Base-by-base conservation (phyloP, 2,888 invertebrate species). In the Metallyticus violacea region DNA sequence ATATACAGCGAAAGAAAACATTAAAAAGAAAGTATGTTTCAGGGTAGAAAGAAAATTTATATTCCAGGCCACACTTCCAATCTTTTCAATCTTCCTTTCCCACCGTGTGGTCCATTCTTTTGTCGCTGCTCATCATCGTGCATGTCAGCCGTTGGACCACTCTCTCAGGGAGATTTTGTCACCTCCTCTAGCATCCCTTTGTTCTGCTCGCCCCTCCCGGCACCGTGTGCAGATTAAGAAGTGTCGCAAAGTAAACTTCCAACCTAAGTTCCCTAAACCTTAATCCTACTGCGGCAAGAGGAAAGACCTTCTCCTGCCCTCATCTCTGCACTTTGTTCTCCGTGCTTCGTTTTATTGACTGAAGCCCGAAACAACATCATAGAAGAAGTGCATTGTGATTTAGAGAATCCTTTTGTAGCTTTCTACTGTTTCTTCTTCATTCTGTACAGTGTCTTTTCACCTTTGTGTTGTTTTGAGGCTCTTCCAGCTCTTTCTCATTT, bases 201-300 rank as follows among this genome's bases (percentile, higher is more conserved):
- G 40, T 62, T 62, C 40, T 62, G 40, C 40, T 62, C n/a, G 25
- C 25, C 25, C 25, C 30, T 81, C n/a, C 28, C 30, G 25, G 25
- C 78, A 9, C 76, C 76, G 7, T 15, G 76, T 40, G 81, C 81
- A 77, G 83, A 77, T 77, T 83, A 82, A 82, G 82, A 62, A 77
- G 77, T 83, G 83, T 83, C 77, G 83, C 83, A 83, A 83, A 83
- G 83, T 62, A 83, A 83, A 83, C 83, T 83, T 83, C 83, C 77
- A 77, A 77, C 77, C 77, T 83, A 83, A 83, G 77, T 83, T 83
- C 77, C 77, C 83, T 77, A 29, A 83, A 77, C 83, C 83, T 77
- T 83, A 83, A 83, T 83, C 83, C 83, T 83, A n/a, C 77, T 83
- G 83, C 29, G 76, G 82, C 30, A 25, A 25, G 30, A 9, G 25